Evolutionary conservation across 2,113 vertebrate genomes (phyloP).

Genomic region (Pleuronectes platessa): DNA sequence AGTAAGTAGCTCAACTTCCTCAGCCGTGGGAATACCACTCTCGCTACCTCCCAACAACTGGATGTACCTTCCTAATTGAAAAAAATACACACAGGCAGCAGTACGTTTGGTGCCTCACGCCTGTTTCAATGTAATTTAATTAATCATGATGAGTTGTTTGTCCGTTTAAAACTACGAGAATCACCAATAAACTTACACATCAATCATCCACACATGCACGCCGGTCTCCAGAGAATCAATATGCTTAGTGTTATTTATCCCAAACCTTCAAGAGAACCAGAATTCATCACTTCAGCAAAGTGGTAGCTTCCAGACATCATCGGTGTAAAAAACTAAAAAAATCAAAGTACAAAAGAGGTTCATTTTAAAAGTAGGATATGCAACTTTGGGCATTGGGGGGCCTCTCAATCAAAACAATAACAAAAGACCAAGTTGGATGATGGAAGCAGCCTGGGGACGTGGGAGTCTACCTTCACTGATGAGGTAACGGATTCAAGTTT

Average conservation of each 20-base stretch:
- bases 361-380: background rate
- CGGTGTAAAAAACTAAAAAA: conserved; percentile 19
- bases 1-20: conserved; percentile 82
- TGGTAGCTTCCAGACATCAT: conserved; percentile 6
- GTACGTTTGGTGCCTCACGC: conserved; percentile 25
- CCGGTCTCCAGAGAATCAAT: conserved; percentile 36
- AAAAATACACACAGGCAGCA: conserved; percentile 18
- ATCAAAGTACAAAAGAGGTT: conserved; percentile 22
- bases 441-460: background rate
- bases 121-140: conserved; percentile 35
- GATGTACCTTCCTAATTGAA: conserved; percentile 40
- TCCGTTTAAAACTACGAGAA: conserved; percentile 48
- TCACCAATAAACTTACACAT: conserved; percentile 46
- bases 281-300: conserved; percentile 32
- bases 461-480: no score
- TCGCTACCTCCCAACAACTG: conserved; percentile 8
- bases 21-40: conserved; percentile 27
- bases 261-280: conserved; percentile 16
- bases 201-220: conserved; percentile 23
- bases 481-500: no score
- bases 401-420: background rate
- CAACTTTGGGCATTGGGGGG: no score
- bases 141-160: conserved; percentile 51
- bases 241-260: conserved; percentile 48
- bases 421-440: background rate